Evolutionary conservation across 2,797 vertebrate genomes (phyloP).

Genomic region (Anniella stebbinsi): DNA sequence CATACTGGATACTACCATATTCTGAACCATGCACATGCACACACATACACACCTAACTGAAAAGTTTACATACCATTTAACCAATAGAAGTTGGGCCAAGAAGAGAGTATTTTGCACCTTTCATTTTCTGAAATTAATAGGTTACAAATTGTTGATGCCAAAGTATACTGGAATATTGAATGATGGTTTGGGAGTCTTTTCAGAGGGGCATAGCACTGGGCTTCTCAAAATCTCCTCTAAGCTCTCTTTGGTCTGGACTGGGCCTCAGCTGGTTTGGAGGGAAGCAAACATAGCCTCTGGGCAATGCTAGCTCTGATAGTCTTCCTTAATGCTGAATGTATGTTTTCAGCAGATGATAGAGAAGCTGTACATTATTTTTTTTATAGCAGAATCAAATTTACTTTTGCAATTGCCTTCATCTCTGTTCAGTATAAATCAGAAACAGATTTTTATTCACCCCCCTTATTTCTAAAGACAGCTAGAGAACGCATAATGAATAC

Average conservation of each 20-base stretch:
- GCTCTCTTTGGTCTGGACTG: neutral
- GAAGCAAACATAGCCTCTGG: slow-evolving; percentile 39
- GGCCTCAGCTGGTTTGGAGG: slow-evolving; percentile 5
- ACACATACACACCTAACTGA: neutral
- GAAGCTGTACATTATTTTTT: slow-evolving; percentile 31
- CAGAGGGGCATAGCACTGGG: neutral
- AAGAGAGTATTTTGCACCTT: neutral
- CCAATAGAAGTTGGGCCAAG: neutral
- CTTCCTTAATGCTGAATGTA: slow-evolving; percentile 6
- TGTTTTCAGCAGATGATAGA: slow-evolving; percentile 23
- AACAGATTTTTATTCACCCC: neutral
- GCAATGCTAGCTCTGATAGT: neutral
- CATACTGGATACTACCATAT: no score
- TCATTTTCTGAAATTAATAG: neutral
- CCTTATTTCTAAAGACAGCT: neutral
- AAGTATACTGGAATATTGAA: neutral
- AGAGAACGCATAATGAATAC: neutral
- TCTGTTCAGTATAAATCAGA: slow-evolving; percentile 2
- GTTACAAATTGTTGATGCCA: neutral
- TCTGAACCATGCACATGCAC: no score
- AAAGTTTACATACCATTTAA: neutral
- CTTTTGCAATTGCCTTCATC: slow-evolving; percentile 5
- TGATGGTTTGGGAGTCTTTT: slow-evolving; percentile 5
- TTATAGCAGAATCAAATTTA: slow-evolving; percentile 14
- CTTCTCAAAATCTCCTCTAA: slow-evolving; percentile 1